Conservation (phyloP, 1,140 invertebrate species). For the Drosophila nebulosa region DNA sequence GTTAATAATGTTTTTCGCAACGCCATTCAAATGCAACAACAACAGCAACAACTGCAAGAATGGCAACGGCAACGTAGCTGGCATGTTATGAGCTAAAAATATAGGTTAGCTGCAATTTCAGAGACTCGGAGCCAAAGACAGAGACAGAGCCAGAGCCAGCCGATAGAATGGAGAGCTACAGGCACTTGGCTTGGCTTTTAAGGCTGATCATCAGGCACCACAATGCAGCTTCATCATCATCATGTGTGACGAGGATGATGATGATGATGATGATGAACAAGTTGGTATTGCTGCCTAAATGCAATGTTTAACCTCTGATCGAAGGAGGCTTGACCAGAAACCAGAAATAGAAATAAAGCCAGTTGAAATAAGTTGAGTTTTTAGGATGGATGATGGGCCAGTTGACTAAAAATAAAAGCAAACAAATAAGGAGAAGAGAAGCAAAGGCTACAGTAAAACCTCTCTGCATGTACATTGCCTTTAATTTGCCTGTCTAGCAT, state of each 20-base stretch:
- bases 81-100: conserved; percentile 36
- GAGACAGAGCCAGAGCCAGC: neutral
- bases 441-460: conserved; percentile 37
- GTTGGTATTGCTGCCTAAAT: conserved; percentile 24
- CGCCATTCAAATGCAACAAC: conserved; percentile 63
- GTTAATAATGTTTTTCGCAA: conserved; percentile 78
- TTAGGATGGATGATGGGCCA: conserved; percentile 11
- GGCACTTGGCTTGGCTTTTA: conserved; percentile 43
- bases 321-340: conserved; percentile 22
- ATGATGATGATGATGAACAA: neutral
- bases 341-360: neutral
- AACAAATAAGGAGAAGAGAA: conserved; percentile 1
- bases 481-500: conserved; percentile 23
- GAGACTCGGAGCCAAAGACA: neutral
- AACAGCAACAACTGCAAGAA: conserved; percentile 36
- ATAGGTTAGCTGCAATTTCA: conserved; percentile 67
- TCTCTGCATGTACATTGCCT: conserved; percentile 3
- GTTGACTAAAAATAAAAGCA: neutral
- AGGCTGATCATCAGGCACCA: conserved; percentile 54
- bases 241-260: too few relatives aligned
- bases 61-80: conserved; percentile 4
- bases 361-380: conserved; percentile 15
- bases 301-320: conserved; percentile 69
- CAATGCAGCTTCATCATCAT: conserved; percentile 22
- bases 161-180: conserved; percentile 2